phyloP scores from a whole-genome alignment of 1,140 invertebrate species.

The Pachyrhynchus sulphureomaculatus region DNA sequence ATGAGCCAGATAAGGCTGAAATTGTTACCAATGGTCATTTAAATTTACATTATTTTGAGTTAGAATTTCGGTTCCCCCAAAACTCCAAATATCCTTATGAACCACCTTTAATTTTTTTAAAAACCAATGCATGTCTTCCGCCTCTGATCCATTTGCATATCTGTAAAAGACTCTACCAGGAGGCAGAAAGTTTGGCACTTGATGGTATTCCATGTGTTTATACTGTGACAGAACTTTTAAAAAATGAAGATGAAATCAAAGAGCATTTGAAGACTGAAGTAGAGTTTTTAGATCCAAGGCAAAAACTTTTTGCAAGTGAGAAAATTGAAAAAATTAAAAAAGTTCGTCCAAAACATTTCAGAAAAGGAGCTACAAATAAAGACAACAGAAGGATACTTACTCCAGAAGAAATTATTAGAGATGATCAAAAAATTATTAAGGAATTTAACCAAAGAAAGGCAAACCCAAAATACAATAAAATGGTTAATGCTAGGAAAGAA shows the following conservation, averaged over 20 bases:
- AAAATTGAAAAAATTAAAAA: conserved; percentile 46
- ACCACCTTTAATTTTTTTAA: conserved; percentile 67
- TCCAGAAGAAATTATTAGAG: conserved; percentile 56
- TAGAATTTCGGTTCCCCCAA: conserved; percentile 73
- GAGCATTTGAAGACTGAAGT: conserved; percentile 59
- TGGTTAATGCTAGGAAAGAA: conserved; percentile 61
- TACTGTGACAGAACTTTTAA: conserved; percentile 66
- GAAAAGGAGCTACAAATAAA: conserved; percentile 57
- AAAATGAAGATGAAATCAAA: conserved; percentile 66
- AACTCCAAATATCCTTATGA: conserved; percentile 71
- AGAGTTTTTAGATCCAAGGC: conserved; percentile 56
- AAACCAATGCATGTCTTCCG: conserved; percentile 61
- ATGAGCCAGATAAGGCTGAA: conserved; percentile 56
- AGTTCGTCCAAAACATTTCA: conserved; percentile 59
- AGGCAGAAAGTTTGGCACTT: conserved; percentile 62
- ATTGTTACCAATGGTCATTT: conserved; percentile 45
- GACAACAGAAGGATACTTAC: conserved; percentile 56
- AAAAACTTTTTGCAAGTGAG: conserved; percentile 42
- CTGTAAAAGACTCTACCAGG: conserved; percentile 61
- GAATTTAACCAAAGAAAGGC: conserved; percentile 60
- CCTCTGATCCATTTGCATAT: conserved; percentile 63
- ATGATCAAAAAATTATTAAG: conserved; percentile 62
- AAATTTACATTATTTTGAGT: conserved; percentile 55
- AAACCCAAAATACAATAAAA: conserved; percentile 62
- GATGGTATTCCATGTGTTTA: conserved; percentile 69